phyloP scores from a whole-genome alignment of 1,140 invertebrate species.

The Pseudomyrmex pallidus region DNA sequence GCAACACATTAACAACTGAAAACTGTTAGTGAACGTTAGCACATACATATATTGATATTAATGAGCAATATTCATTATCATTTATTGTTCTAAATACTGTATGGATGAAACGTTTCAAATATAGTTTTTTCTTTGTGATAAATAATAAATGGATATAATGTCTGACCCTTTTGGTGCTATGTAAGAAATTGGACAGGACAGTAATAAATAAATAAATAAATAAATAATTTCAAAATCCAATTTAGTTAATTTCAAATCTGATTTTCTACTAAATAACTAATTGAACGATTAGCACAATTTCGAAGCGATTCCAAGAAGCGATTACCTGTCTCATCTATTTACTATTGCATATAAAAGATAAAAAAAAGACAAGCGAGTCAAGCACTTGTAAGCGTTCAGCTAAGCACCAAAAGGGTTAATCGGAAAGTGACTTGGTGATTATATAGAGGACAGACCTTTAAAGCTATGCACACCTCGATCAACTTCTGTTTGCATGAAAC shows the following conservation, averaged over 20 bases:
- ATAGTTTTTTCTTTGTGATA: slow-evolving; percentile 21
- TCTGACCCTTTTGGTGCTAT: slow-evolving; percentile 35
- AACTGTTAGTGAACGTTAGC: slow-evolving; percentile 33
- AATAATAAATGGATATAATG: slow-evolving; percentile 21
- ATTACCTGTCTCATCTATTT: slow-evolving; percentile 21
- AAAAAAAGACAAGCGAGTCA: slow-evolving; percentile 39
- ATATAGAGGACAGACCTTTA: slow-evolving; percentile 91
- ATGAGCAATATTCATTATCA: slow-evolving; percentile 18
- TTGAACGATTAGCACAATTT: slow-evolving; percentile 12
- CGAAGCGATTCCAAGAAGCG: not conserved
- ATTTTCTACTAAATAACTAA: slow-evolving; percentile 19
- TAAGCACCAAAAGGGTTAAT: slow-evolving; percentile 61
- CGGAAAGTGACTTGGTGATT: slow-evolving; percentile 72
- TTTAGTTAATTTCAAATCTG: not conserved
- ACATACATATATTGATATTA: slow-evolving; percentile 22
- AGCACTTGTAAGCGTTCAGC: slow-evolving; percentile 55
- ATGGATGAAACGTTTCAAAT: slow-evolving; percentile 34
- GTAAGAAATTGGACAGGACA: not conserved
- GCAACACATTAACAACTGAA: not conserved
- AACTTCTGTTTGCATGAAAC: slow-evolving; percentile 92
- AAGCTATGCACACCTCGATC: slow-evolving; percentile 95
- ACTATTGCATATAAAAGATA: slow-evolving; percentile 27
- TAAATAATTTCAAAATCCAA: not conserved
- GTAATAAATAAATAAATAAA: slow-evolving; percentile 24
- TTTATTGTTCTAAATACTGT: slow-evolving; percentile 41